Base-by-base conservation (phyloP, 2,888 invertebrate species). In the Amphipoea lucens region DNA sequence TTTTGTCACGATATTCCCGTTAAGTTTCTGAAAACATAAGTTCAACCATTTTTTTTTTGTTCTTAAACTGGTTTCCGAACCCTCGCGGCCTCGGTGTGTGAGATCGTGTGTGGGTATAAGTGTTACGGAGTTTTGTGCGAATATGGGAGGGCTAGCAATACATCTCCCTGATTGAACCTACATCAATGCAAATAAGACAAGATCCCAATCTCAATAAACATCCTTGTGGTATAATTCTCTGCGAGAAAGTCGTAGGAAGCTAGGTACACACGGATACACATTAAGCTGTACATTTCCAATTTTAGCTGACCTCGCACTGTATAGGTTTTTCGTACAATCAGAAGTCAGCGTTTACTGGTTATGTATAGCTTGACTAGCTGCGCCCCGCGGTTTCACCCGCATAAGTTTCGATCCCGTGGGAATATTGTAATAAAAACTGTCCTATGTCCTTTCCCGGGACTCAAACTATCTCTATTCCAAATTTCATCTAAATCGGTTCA, bases 171-270 rank as follows among this genome's bases (percentile, higher is more conserved):
- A 23, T 23, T 5, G 4, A 48, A 65, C 40, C 40, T 40, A 23
- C 65, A 65, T 65, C 65, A 42, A 79, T 42, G 78, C 14, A 66
- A 66, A 45, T 2, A 23, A n/a, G 40, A 54, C 76, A 63, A 62
- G n/a, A 79, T 54, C 36, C 51, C 17, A 45, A 62, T 78, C 62
- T 51, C 54, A 78, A 40, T 48, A 29, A 67, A 84, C n/a, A 45
- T 40, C 6, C 12, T 45, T 40, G 4, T 68, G 36, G 79, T 51
- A 79, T 20, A 60, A 6, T 62, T 45, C 20, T 2, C n/a, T 4
- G 2, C 14, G n/a, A 14, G 65, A 63, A 42, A 29, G 40, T n/a
- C 42, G 29, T 40, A 17, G 17, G 36, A 20, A 23, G 9, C 36
- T 36, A 42, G 4, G 20, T 29, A 20, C 12, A 20, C 62, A n/a